These are phyloP conservation scores for Indicator indicator DNA, from an alignment of 2,113 vertebrate genomes.

Conservation along the genomic window DNA sequence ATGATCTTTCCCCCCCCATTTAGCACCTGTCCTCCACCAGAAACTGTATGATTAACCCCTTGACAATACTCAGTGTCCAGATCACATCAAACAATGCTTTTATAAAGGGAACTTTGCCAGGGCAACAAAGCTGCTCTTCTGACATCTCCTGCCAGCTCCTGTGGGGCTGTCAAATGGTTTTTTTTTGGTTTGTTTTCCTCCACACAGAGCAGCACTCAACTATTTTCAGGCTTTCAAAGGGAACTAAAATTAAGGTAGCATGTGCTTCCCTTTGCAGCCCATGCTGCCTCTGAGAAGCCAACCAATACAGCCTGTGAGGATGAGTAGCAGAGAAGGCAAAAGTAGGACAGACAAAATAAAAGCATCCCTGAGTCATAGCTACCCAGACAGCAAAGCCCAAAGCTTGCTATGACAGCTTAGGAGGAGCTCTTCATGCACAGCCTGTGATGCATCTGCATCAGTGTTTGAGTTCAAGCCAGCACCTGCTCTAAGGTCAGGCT, in stretches of 20 bases:
- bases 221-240: background rate
- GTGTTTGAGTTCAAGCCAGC: background rate
- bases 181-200: background rate
- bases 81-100: background rate
- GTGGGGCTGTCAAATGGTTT: background rate
- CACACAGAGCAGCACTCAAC: background rate
- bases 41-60: background rate
- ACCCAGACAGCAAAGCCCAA: background rate
- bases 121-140: background rate
- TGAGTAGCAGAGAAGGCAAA: constrained; percentile 11
- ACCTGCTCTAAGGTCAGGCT: background rate
- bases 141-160: background rate
- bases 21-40: background rate
- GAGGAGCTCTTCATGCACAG: background rate
- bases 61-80: background rate
- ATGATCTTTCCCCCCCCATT: background rate
- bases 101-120: background rate
- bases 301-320: background rate
- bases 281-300: background rate
- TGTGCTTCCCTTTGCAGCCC: background rate
- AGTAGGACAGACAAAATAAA: constrained; percentile 45
- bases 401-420: background rate
- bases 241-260: background rate
- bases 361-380: constrained; percentile 45
- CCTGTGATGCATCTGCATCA: background rate